Conservation (phyloP, 92 coral and sea anemone species). For the Heteractis magnifica region DNA sequence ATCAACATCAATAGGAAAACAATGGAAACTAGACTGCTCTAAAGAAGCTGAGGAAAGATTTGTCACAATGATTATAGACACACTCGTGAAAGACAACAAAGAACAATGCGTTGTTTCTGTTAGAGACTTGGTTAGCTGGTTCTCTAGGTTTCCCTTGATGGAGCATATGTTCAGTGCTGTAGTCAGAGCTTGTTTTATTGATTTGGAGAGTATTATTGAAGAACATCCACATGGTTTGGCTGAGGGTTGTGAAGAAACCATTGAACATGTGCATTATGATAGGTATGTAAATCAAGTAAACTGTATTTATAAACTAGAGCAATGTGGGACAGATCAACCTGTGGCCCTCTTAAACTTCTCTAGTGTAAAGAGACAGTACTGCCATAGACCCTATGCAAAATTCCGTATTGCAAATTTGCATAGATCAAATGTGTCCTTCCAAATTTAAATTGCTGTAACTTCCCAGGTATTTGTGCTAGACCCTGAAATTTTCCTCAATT, state of each 20-base stretch:
- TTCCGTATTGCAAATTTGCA: no score
- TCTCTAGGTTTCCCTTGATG: conserved; percentile 68
- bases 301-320: no score
- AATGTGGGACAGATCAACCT: no score
- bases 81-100: conserved; percentile 54
- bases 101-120: conserved; percentile 55
- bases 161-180: conserved; percentile 79
- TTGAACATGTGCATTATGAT: conserved; percentile 79
- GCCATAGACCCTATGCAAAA: no score
- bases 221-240: conserved; percentile 77
- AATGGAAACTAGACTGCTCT: conserved; percentile 63
- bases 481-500: no score
- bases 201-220: conserved; percentile 70
- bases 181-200: conserved; percentile 75
- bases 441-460: no score
- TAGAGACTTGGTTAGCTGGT: conserved; percentile 67
- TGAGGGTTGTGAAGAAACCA: conserved; percentile 90
- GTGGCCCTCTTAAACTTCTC: no score
- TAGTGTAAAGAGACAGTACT: no score
- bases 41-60: conserved; percentile 60
- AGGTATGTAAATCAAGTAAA: conserved; percentile 40
- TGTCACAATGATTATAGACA: conserved; percentile 64
- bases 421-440: no score
- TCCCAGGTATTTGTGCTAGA: no score
- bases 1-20: conserved; percentile 58